Percentiles rank a stretch among this genome's conserved stretches.
Evolutionary conservation across 2,888 invertebrate species (phyloP).

Genomic region (Marasmarcha lunaedactyla): DNA sequence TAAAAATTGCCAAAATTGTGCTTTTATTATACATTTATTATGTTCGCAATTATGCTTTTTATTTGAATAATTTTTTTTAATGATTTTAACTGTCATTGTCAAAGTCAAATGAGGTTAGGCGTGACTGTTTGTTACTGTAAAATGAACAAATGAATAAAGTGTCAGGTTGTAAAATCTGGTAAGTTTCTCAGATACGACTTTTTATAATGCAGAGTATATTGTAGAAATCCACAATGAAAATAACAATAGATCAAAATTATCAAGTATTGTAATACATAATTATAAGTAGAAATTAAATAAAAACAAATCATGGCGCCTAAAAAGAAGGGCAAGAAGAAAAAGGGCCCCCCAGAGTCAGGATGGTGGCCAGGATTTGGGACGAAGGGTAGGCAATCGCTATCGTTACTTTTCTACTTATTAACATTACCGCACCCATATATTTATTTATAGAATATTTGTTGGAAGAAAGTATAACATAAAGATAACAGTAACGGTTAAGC

Average conservation of each 20-base stretch:
- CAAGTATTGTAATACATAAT: too few species aligned
- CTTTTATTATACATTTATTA: too few species aligned
- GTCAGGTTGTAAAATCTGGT: too few species aligned
- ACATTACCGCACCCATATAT: background rate
- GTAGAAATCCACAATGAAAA: too few species aligned
- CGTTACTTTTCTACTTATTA: slow-evolving; percentile 4
- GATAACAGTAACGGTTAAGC: too few species aligned
- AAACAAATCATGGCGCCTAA: slow-evolving; percentile 1
- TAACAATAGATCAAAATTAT: too few species aligned
- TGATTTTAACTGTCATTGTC: slow-evolving; percentile 3
- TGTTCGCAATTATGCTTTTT: too few species aligned
- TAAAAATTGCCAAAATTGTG: too few species aligned
- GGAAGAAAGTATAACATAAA: background rate
- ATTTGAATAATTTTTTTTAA: slow-evolving; percentile 22
- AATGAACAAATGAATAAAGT: too few species aligned
- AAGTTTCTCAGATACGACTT: too few species aligned
- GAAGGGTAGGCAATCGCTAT: slow-evolving; percentile 53
- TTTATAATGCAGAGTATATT: slow-evolving; percentile 36
- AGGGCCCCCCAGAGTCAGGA: slow-evolving; percentile 55
- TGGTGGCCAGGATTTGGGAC: slow-evolving; percentile 60
- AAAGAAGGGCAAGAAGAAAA: slow-evolving; percentile 33
- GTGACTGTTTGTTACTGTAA: too few species aligned
- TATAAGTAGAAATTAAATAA: background rate
- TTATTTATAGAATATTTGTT: background rate
- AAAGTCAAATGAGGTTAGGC: too few species aligned